Conservation (phyloP, 2,113 vertebrate species). For the Gymnorhina tibicen region DNA sequence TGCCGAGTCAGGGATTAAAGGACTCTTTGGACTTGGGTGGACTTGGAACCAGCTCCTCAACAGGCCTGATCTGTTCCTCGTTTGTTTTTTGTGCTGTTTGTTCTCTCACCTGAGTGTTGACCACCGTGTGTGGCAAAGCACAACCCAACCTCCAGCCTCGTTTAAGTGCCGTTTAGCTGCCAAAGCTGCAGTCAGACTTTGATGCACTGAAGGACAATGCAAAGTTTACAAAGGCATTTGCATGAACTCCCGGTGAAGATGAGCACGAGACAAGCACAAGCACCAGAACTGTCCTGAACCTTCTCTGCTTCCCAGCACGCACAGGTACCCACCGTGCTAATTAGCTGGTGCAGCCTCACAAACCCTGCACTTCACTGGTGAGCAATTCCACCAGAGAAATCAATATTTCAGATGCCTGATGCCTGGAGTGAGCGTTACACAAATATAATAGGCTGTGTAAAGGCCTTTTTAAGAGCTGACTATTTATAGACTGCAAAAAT, state of each 20-base stretch:
- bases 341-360: background rate
- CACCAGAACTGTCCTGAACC: background rate
- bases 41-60: background rate
- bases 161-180: background rate
- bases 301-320: background rate
- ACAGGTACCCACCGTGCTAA: background rate
- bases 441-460: background rate
- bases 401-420: background rate
- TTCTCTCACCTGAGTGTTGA: background rate
- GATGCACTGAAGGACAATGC: background rate
- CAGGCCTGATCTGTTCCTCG: background rate
- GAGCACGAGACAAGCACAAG: background rate
- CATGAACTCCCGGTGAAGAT: background rate
- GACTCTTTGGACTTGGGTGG: background rate
- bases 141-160: background rate
- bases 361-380: background rate
- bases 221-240: background rate
- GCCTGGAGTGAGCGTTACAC: background rate
- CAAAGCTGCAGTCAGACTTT: background rate
- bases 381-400: background rate
- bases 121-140: background rate
- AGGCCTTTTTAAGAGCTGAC: background rate
- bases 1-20: background rate
- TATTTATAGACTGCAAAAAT: constrained; percentile 16
- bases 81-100: background rate